Conservation (phyloP, 2,888 invertebrate species). For the Allygus modestus region DNA sequence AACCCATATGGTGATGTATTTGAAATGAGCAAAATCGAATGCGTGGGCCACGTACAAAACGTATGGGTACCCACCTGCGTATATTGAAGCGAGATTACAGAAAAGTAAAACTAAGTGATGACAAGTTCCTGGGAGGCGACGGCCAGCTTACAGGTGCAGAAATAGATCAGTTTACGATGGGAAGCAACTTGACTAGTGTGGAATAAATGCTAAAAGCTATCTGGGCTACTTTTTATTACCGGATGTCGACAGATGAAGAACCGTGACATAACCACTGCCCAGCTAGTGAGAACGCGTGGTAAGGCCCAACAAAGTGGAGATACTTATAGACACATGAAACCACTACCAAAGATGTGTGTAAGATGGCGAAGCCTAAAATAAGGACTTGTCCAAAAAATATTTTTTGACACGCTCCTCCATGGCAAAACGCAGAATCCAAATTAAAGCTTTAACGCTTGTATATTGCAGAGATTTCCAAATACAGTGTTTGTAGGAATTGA, state of each 20-base stretch:
- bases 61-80: slow-evolving; percentile 12
- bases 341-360: not conserved
- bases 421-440: not conserved
- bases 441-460: not conserved
- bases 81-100: not conserved
- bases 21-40: slow-evolving; percentile 27
- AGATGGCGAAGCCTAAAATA: not conserved
- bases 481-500: not conserved
- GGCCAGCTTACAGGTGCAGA: not conserved
- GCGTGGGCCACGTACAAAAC: slow-evolving; percentile 17
- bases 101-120: not conserved
- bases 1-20: slow-evolving; percentile 44
- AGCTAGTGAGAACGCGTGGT: not conserved
- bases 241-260: not conserved
- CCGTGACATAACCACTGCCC: slow-evolving; percentile 11
- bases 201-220: slow-evolving; percentile 52
- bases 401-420: slow-evolving; percentile 32
- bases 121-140: not conserved
- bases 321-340: not conserved
- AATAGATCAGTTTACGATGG: slow-evolving; percentile 5
- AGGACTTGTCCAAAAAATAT: not conserved
- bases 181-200: slow-evolving; percentile 32
- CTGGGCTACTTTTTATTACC: slow-evolving; percentile 45
- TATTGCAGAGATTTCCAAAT: not conserved
- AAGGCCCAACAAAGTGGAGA: not conserved